Conservation (phyloP, 2,113 vertebrate genomes). For the Hyperopisus bebe region DNA sequence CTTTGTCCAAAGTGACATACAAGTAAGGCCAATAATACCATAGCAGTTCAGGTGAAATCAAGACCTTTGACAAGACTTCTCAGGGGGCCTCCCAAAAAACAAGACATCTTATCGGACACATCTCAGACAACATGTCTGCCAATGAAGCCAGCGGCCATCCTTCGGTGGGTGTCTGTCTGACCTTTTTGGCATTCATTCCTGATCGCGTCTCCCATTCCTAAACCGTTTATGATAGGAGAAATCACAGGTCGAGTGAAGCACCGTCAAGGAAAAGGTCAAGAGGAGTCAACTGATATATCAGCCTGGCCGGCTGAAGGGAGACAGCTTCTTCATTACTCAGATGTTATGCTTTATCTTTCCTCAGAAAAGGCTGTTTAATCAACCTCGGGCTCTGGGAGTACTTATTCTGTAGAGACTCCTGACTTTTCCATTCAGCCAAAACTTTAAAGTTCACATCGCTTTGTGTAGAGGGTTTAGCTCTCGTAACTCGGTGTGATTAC, state of each 20-base stretch:
- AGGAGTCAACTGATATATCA: conserved; percentile 33
- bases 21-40: not conserved
- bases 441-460: conserved; percentile 47
- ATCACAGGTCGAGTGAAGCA: conserved; percentile 61
- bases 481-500: conserved; percentile 19
- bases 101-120: conserved; percentile 41
- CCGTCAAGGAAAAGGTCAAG: conserved; percentile 61
- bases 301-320: conserved; percentile 35
- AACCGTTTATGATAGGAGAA: conserved; percentile 58
- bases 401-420: conserved; percentile 25
- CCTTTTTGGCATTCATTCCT: conserved; percentile 43
- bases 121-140: conserved; percentile 53
- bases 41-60: not conserved
- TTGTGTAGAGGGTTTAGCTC: conserved; percentile 20
- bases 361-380: conserved; percentile 37
- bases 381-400: conserved; percentile 30
- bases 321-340: conserved; percentile 53
- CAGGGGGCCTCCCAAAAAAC: conserved; percentile 21
- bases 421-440: conserved; percentile 34
- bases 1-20: not conserved
- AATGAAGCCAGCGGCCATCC: conserved; percentile 35
- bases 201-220: conserved; percentile 58
- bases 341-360: conserved; percentile 47
- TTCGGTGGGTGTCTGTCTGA: conserved; percentile 26
- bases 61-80: not conserved